These are phyloP conservation scores for Pristiophorus japonicus DNA, from an alignment of 2,113 vertebrate genomes.

Conservation along the genomic window DNA sequence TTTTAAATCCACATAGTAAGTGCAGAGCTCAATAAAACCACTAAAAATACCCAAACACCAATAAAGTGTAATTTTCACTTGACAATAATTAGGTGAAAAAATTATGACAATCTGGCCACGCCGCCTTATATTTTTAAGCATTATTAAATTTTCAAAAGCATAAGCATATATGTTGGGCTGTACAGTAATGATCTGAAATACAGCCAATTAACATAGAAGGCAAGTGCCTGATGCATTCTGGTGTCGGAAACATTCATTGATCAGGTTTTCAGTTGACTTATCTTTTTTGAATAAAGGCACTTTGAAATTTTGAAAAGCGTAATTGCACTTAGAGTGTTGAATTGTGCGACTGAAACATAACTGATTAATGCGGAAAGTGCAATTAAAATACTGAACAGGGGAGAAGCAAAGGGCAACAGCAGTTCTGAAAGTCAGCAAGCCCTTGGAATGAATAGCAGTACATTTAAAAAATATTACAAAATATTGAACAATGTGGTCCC, in stretches of 20 bases:
- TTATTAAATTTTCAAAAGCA: constrained; percentile 8
- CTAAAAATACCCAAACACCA: not conserved
- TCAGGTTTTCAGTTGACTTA: not conserved
- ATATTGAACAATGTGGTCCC: no score
- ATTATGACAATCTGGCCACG: no score
- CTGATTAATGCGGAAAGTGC: not conserved
- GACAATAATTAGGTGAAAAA: not conserved
- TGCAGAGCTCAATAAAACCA: not conserved
- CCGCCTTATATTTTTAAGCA: not conserved
- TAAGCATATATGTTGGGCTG: no score
- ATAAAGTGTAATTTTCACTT: not conserved
- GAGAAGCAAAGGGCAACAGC: not conserved
- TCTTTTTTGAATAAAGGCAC: not conserved
- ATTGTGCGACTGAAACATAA: not conserved
- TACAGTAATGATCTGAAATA: not conserved
- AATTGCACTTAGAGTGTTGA: not conserved
- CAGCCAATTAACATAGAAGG: not conserved
- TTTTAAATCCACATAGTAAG: not conserved
- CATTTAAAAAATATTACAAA: no score
- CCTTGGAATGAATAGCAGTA: not conserved
- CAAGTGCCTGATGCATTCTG: not conserved
- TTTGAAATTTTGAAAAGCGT: not conserved
- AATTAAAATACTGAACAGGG: not conserved
- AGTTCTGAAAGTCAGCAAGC: constrained; percentile 14
- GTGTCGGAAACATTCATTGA: not conserved